phyloP scores from a whole-genome alignment of 2,888 invertebrate genomes.

The Scaptomyza parva region DNA sequence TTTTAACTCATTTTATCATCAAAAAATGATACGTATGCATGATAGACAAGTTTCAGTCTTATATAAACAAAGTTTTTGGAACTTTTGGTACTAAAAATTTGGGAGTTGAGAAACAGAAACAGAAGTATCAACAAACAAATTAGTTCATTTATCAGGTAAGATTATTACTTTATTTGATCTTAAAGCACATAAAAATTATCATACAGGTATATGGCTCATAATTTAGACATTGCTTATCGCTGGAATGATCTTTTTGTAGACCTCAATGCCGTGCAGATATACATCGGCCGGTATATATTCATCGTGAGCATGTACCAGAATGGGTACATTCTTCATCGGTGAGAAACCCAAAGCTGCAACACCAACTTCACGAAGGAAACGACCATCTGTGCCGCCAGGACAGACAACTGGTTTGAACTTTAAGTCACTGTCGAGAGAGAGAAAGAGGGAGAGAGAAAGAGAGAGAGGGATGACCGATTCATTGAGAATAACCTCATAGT shows the following conservation, averaged over 20 bases:
- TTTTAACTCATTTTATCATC: background rate
- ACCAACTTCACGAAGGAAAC: conserved; percentile 91
- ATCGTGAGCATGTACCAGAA: conserved; percentile 94
- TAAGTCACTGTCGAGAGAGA: conserved; percentile 86
- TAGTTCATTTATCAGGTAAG: background rate
- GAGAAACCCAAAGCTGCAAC: conserved; percentile 95
- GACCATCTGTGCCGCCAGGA: conserved; percentile 95
- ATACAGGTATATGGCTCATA: background rate
- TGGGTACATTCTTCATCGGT: conserved; percentile 93
- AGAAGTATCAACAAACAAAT: background rate
- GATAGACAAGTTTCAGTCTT: background rate
- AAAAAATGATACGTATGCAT: background rate
- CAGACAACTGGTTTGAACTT: conserved; percentile 90
- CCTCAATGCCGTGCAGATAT: conserved; percentile 92
- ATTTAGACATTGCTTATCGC: conserved; percentile 66
- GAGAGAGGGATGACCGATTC: no score
- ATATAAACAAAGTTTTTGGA: no score
- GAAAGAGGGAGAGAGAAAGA: no score
- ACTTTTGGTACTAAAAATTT: no score
- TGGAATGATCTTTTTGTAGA: conserved; percentile 85
- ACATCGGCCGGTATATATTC: conserved; percentile 92
- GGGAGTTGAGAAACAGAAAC: no score
- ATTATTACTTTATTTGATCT: background rate
- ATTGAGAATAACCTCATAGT: background rate
- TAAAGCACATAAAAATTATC: background rate